Evolutionary conservation across 2,113 vertebrate genomes (phyloP).

Genomic region (Equus przewalskii): DNA sequence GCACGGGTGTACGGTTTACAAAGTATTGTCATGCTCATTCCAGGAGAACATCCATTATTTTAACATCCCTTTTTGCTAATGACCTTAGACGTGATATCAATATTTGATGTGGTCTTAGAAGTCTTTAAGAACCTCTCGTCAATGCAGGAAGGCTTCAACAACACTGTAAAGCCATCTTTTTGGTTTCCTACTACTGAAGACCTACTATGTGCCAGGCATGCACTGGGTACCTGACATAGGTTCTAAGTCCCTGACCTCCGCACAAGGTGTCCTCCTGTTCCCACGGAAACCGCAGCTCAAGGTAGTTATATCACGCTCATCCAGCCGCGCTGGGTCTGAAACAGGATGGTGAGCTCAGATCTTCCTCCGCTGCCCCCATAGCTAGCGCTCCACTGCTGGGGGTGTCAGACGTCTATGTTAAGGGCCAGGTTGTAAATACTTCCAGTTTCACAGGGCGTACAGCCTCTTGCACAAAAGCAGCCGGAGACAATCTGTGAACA

Average conservation of each 20-base stretch:
- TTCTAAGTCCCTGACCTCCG: not conserved
- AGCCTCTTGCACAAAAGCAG: too few relatives aligned
- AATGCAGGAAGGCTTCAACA: fast-evolving
- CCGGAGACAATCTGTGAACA: too few relatives aligned
- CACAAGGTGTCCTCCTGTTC: not conserved
- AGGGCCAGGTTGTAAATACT: too few relatives aligned
- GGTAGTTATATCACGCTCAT: not conserved
- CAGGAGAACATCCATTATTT: fast-evolving
- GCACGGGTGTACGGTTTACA: not conserved
- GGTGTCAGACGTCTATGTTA: not conserved
- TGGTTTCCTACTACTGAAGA: not conserved
- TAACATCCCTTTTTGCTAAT: not conserved
- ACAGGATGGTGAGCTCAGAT: not conserved
- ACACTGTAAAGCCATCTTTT: fast-evolving
- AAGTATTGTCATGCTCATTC: too few relatives aligned
- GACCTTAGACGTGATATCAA: not conserved
- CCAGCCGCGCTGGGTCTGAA: not conserved
- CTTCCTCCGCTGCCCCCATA: not conserved
- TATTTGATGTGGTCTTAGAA: fast-evolving
- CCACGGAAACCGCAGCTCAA: not conserved
- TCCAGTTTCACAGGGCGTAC: too few relatives aligned
- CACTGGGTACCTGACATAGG: not conserved
- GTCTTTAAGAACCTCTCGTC: not conserved
- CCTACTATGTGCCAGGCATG: fast-evolving
- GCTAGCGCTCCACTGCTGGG: not conserved